A percentile compares a stretch with the other conserved stretches of the same genome.
phyloP scores from a whole-genome alignment of 53 echinoderm and acorn worm species.

The Astropecten irregularis region DNA sequence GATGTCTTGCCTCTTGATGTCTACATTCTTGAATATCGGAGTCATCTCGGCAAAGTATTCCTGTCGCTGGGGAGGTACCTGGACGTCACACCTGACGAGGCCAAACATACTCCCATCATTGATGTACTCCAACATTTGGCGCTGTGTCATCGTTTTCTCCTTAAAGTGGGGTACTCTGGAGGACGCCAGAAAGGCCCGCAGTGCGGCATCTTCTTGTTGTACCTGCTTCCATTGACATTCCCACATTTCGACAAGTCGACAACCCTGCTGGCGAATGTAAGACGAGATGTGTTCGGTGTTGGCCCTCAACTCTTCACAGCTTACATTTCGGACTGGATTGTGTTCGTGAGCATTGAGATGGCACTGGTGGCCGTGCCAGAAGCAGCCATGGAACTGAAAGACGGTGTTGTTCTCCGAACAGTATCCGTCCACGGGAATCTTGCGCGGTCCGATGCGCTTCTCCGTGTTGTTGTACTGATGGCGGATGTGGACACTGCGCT shows the following conservation, averaged over 20 bases:
- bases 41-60: conserved; percentile 38
- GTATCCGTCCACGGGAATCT: background rate
- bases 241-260: background rate
- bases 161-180: no score
- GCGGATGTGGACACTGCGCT: background rate
- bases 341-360: background rate
- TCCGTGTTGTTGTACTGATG: background rate
- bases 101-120: conserved; percentile 22
- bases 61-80: conserved; percentile 3
- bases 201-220: no score
- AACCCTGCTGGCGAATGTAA: background rate
- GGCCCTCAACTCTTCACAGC: background rate
- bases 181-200: background rate
- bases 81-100: conserved; percentile 38
- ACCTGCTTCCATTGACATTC: no score
- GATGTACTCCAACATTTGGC: background rate
- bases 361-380: background rate
- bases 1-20: conserved; percentile 23
- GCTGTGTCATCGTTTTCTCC: no score
- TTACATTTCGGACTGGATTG: background rate
- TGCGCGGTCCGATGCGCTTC: background rate
- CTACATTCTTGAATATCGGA: conserved; percentile 44
- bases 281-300: background rate
- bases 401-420: background rate
- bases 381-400: conserved; percentile 9